Evolutionary conservation across 2,797 vertebrate species (phyloP).

Genomic region (Sebastes alutus): DNA sequence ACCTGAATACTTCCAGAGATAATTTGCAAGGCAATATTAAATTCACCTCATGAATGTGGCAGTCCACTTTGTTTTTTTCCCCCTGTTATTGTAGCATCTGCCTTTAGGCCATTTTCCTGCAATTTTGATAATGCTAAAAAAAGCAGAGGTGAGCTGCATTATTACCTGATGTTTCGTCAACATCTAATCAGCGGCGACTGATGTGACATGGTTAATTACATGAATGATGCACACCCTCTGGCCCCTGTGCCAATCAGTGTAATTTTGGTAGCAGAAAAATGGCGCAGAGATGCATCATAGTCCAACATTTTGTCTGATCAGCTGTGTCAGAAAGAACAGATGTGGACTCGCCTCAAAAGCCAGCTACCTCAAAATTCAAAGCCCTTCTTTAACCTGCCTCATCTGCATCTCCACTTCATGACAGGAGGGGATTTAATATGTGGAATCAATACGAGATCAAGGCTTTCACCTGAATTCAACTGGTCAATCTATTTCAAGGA

Average conservation of each 20-base stretch:
- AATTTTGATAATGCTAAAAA: background rate
- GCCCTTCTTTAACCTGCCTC: background rate
- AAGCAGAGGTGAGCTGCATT: background rate
- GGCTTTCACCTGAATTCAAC: conserved; percentile 34
- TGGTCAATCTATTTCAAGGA: conserved; percentile 17
- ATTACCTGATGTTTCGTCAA: background rate
- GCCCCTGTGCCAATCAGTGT: background rate
- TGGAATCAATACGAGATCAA: conserved; percentile 33
- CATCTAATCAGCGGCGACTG: background rate
- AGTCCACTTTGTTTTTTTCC: background rate
- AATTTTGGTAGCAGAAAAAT: conserved; percentile 2
- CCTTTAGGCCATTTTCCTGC: background rate
- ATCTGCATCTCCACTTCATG: background rate
- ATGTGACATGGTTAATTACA: conserved; percentile 5
- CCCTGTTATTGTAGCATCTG: background rate
- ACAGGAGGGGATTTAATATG: background rate
- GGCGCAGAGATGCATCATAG: background rate
- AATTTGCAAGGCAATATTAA: conserved; percentile 8
- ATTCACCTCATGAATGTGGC: background rate
- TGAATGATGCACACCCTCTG: background rate
- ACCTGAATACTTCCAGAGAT: conserved; percentile 7
- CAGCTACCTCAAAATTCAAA: background rate
- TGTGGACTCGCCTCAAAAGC: background rate
- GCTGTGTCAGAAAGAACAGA: background rate
- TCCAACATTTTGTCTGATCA: background rate